Evolutionary conservation across 2,113 vertebrate species (phyloP).

Genomic region (Geococcyx californianus): DNA sequence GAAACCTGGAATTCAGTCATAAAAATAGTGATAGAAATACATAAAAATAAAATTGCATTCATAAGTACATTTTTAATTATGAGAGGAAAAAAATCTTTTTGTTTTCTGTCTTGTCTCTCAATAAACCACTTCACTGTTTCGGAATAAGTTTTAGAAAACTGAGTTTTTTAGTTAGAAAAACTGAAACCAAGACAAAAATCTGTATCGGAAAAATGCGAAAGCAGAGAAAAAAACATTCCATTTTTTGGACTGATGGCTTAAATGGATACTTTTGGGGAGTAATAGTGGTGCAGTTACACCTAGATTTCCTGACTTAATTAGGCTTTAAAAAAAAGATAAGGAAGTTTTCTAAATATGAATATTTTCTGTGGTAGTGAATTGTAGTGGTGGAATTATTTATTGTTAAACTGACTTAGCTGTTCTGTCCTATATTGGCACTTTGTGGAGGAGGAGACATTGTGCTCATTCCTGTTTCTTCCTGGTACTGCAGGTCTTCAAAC

Average conservation of each 20-base stretch:
- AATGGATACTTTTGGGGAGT: background rate
- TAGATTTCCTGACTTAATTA: background rate
- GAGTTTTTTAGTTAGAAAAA: background rate
- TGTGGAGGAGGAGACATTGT: background rate
- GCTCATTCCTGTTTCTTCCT: background rate
- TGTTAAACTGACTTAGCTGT: background rate
- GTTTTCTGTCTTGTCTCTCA: background rate
- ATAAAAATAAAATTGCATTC: background rate
- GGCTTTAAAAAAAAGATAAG: background rate
- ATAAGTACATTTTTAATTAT: background rate
- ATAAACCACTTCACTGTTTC: background rate
- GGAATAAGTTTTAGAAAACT: background rate
- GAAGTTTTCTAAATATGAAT: background rate
- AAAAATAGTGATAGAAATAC: background rate
- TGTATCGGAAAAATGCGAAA: background rate
- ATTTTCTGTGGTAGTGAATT: background rate
- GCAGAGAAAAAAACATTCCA: background rate
- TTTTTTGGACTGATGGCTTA: background rate
- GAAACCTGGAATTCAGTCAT: background rate
- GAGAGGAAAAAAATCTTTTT: background rate
- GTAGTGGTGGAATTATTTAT: background rate
- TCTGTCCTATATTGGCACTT: background rate
- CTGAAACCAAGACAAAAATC: background rate
- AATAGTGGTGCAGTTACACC: background rate
- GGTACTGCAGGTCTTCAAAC: background rate